phyloP scores from a whole-genome alignment of 1,140 invertebrate species.

The Bombus fervidus region DNA sequence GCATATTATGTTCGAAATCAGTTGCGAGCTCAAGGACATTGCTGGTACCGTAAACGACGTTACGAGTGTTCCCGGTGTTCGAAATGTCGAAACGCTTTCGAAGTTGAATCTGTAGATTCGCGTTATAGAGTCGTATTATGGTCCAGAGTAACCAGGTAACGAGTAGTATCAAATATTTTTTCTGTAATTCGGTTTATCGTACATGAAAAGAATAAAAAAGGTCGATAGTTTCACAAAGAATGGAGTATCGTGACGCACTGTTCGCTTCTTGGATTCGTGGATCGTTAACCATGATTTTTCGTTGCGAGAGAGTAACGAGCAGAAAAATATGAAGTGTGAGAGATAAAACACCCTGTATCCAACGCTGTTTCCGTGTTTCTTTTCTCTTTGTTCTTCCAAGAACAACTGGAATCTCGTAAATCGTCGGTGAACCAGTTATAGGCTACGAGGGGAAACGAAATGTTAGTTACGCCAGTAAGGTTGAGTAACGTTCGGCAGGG shows the following conservation, averaged over 20 bases:
- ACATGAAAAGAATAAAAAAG: no score
- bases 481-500: conserved; percentile 46
- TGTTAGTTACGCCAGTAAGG: conserved; percentile 63
- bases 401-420: conserved; percentile 63
- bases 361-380: background rate
- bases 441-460: conserved; percentile 51
- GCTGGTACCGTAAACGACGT: background rate
- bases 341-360: conserved; percentile 55
- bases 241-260: background rate
- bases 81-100: background rate
- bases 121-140: background rate
- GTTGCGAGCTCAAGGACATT: background rate
- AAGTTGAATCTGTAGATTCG: background rate
- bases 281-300: conserved; percentile 49
- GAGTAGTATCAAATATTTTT: no score
- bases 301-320: conserved; percentile 52
- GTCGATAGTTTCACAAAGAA: background rate
- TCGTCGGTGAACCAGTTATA: conserved; percentile 70
- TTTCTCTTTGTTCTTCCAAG: conserved; percentile 37
- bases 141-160: no score
- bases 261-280: conserved; percentile 16
- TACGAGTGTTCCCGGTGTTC: background rate
- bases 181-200: no score
- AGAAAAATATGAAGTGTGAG: conserved; percentile 59
- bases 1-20: background rate